Conservation (phyloP, 1,140 invertebrate genomes). For the Drosophila simulans region DNA sequence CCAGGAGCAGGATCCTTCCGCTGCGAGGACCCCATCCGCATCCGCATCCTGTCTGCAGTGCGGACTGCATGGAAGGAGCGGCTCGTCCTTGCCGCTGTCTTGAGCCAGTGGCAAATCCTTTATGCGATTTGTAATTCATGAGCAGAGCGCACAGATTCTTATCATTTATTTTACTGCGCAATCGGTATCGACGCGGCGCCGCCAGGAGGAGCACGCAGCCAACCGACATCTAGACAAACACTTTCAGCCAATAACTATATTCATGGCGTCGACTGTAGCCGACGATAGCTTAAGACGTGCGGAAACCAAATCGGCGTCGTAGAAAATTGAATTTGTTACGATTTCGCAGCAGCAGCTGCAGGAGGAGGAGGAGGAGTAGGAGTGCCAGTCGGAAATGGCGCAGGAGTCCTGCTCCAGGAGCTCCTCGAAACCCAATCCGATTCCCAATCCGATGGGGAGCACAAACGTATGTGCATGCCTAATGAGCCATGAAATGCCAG, state of each 20-base stretch:
- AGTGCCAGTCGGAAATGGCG: too few species aligned
- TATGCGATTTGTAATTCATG: slow-evolving; percentile 83
- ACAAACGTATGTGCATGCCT: slow-evolving; percentile 77
- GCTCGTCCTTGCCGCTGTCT: slow-evolving; percentile 23
- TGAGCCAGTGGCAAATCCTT: slow-evolving; percentile 78
- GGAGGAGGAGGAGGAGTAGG: neutral
- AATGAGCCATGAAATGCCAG: slow-evolving; percentile 80
- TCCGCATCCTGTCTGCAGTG: slow-evolving; percentile 29
- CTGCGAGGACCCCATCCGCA: neutral
- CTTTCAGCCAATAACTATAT: slow-evolving; percentile 75
- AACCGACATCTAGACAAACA: slow-evolving; percentile 37
- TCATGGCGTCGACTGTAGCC: slow-evolving; percentile 63
- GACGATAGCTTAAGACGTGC: slow-evolving; percentile 76
- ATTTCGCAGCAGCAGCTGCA: slow-evolving; percentile 11
- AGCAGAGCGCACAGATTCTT: slow-evolving; percentile 79
- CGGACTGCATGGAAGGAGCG: slow-evolving; percentile 18
- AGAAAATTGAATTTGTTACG: slow-evolving; percentile 81
- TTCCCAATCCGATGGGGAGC: slow-evolving; percentile 10
- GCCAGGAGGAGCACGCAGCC: neutral
- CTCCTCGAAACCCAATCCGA: neutral
- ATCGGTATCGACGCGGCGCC: slow-evolving; percentile 51
- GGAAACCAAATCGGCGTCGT: slow-evolving; percentile 82
- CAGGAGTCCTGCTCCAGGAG: neutral
- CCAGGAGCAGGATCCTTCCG: slow-evolving; percentile 15
- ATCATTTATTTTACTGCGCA: slow-evolving; percentile 80